Percentiles rank a stretch among this genome's conserved stretches.
phyloP scores from a whole-genome alignment of 1,140 invertebrate genomes.

The Cydia splendana region DNA sequence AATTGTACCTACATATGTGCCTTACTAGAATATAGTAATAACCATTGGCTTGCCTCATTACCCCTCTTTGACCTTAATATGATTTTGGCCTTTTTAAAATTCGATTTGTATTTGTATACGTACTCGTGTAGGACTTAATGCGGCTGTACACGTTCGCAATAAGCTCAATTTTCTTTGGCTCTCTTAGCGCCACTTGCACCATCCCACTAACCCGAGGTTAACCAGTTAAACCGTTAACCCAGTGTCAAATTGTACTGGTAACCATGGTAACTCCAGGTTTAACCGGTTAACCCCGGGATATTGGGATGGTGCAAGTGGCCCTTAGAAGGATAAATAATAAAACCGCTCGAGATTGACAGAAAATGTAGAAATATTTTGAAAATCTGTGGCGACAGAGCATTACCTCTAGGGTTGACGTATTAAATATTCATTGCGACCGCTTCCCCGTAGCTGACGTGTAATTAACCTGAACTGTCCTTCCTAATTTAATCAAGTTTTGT shows the following conservation, averaged over 20 bases:
- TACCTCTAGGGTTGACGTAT: constrained; percentile 39
- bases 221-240: too few relatives aligned
- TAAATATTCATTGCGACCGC: constrained; percentile 50
- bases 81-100: background rate
- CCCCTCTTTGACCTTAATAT: too few relatives aligned
- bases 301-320: too few relatives aligned
- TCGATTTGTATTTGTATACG: background rate
- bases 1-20: too few relatives aligned
- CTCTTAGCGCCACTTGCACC: too few relatives aligned
- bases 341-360: constrained; percentile 40
- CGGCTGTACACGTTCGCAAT: background rate
- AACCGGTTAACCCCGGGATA: too few relatives aligned
- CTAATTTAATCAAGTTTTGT: constrained; percentile 46
- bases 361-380: constrained; percentile 44
- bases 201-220: too few relatives aligned
- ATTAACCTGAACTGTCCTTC: constrained; percentile 46
- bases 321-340: constrained; percentile 37
- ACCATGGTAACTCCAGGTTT: too few relatives aligned
- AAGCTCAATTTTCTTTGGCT: background rate
- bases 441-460: constrained; percentile 40
- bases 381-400: constrained; percentile 40
- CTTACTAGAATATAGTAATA: too few relatives aligned
- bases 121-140: background rate
- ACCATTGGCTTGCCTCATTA: too few relatives aligned
- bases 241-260: too few relatives aligned